Percentiles rank a stretch among this genome's conserved stretches.
Evolutionary conservation across 2,797 vertebrate genomes (phyloP).

Genomic region (Xenentodon cancila): DNA sequence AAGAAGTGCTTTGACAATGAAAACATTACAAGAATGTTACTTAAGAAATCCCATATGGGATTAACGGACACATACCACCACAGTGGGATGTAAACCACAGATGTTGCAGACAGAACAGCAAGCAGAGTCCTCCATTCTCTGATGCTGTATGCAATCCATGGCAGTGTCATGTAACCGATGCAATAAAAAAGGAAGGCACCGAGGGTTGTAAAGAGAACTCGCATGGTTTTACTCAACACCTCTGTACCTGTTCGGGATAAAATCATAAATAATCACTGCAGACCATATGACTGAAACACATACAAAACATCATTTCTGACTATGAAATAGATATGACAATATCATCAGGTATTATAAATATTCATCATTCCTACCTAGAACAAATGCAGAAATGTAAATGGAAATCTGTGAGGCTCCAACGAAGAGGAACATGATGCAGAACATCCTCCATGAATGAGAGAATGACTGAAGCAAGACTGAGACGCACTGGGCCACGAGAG

Average conservation of each 20-base stretch:
- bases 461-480: conserved; percentile 90
- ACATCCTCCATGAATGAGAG: conserved; percentile 90
- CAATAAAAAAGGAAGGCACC: conserved; percentile 92
- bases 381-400: conserved; percentile 93
- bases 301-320: background rate
- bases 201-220: conserved; percentile 89
- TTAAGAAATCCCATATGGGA: background rate
- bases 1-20: rapidly evolving
- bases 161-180: conserved; percentile 91
- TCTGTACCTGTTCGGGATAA: conserved; percentile 85
- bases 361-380: conserved; percentile 86
- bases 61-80: conserved; percentile 86
- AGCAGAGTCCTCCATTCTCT: conserved; percentile 89
- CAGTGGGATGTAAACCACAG: conserved; percentile 84
- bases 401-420: conserved; percentile 94
- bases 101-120: conserved; percentile 81
- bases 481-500: conserved; percentile 86
- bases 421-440: conserved; percentile 87
- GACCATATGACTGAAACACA: background rate
- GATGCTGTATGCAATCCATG: conserved; percentile 88
- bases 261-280: background rate
- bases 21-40: background rate
- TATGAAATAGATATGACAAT: background rate
- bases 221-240: conserved; percentile 88
- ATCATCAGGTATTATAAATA: background rate